Conservation (phyloP, 1,140 invertebrate genomes). For the Olivierus martensii region DNA sequence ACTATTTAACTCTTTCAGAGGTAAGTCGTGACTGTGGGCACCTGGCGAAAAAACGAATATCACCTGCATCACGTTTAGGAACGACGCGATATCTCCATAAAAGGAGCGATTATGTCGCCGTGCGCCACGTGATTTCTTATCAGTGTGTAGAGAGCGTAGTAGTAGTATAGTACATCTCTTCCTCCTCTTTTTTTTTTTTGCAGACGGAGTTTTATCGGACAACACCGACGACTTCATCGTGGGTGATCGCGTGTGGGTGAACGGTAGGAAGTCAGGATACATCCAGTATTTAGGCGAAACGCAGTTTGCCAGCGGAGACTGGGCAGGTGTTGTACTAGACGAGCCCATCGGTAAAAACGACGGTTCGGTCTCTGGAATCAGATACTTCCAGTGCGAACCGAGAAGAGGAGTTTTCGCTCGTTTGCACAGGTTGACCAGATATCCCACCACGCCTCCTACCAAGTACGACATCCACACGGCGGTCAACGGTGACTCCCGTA, state of each 20-base stretch:
- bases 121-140: too few species aligned
- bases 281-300: constrained; percentile 98
- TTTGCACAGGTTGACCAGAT: constrained; percentile 18
- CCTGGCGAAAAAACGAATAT: too few species aligned
- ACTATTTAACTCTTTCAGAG: too few species aligned
- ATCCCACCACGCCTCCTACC: constrained; percentile 11
- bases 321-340: constrained; percentile 93
- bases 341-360: constrained; percentile 95
- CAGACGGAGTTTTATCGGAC: constrained; percentile 10
- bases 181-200: background rate
- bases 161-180: too few species aligned
- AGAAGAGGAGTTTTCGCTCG: constrained; percentile 82
- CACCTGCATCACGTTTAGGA: too few species aligned
- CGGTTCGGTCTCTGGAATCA: constrained; percentile 78
- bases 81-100: too few species aligned
- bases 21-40: too few species aligned
- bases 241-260: constrained; percentile 88
- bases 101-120: too few species aligned
- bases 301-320: constrained; percentile 79
- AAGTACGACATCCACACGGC: background rate
- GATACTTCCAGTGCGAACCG: constrained; percentile 88
- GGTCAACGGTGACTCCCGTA: background rate
- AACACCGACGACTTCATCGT: constrained; percentile 87
- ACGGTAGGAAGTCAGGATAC: constrained; percentile 78
- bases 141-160: too few species aligned